Base-by-base conservation (phyloP, 2,888 invertebrate genomes). In the Rutpela maculata region DNA sequence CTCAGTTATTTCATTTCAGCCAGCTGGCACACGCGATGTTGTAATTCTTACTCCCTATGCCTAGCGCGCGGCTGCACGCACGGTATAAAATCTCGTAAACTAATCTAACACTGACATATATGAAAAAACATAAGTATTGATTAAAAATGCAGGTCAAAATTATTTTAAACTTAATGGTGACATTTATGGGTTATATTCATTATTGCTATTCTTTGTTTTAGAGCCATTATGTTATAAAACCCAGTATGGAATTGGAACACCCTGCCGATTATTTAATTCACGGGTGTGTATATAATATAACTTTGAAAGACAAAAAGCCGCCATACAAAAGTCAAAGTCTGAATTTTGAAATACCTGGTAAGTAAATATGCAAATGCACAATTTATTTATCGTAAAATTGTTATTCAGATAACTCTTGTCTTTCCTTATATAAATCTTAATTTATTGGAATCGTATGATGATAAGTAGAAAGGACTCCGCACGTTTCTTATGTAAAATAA, bases 261-360 rank as follows among this genome's bases (percentile, higher is more conserved):
- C 84, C 84, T 5, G 83, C 81, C 0, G 85, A 85, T 59, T 67
- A 80, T 62, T 73, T 82, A 38, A 38, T 73, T 22, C 81, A 83
- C 71, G 82, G 83, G 22, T 84, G 84, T 63, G 69, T 68, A 62
- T 84, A 84, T 50, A 62, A 77, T 59, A 78, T 84, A 63, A 68
- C 76, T 0, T 70, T 84, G 11, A 71, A 75, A 50, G 73, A 80
- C 0, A 78, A 78, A 19, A 74, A 26, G 9, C 11, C 57, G 1
- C 66, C 62, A 56, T 50, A n/a, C n/a, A 68, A 75, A 15, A 78
- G 74, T 35, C 81, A 84, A 79, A 71, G 43, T 35, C 18, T 81
- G 22, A 68, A 50, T 57, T 84, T 83, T 60, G 67, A 67, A 76
- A 79, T 84, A 78, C 83, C 83, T 59, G 83, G 84, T 84, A 72